Conservation (phyloP, 2,797 vertebrate species). For the Denticeps clupeoides region DNA sequence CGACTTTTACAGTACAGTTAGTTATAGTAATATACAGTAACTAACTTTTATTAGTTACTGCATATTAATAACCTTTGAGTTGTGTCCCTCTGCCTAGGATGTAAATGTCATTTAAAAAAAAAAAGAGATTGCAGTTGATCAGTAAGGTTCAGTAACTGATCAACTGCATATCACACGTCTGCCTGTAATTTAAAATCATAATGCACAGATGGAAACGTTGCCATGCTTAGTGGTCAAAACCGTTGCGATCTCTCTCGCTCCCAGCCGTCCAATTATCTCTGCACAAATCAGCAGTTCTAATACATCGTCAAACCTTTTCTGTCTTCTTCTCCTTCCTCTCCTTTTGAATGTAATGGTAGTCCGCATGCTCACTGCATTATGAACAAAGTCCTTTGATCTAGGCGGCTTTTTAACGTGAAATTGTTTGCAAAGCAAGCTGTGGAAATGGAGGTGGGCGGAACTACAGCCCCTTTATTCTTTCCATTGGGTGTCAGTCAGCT, state of each 20-base stretch:
- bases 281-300: background rate
- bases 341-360: slow-evolving; percentile 18
- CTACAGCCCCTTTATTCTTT: background rate
- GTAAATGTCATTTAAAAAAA: too few relatives aligned
- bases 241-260: background rate
- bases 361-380: slow-evolving; percentile 17
- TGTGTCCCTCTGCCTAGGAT: too few relatives aligned
- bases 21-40: too few relatives aligned
- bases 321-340: background rate
- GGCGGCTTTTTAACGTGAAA: slow-evolving; percentile 19
- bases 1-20: too few relatives aligned
- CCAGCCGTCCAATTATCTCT: background rate
- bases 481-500: background rate
- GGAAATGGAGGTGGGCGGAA: background rate
- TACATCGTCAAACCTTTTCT: background rate
- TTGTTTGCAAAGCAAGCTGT: slow-evolving; percentile 31
- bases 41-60: too few relatives aligned
- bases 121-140: too few relatives aligned
- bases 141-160: too few relatives aligned
- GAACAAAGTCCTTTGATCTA: slow-evolving; percentile 23
- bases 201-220: too few relatives aligned
- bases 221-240: too few relatives aligned
- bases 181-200: too few relatives aligned
- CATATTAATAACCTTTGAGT: too few relatives aligned
- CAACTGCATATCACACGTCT: too few relatives aligned